Conservation (phyloP, 2,888 invertebrate genomes). For the Sturmia bella region DNA sequence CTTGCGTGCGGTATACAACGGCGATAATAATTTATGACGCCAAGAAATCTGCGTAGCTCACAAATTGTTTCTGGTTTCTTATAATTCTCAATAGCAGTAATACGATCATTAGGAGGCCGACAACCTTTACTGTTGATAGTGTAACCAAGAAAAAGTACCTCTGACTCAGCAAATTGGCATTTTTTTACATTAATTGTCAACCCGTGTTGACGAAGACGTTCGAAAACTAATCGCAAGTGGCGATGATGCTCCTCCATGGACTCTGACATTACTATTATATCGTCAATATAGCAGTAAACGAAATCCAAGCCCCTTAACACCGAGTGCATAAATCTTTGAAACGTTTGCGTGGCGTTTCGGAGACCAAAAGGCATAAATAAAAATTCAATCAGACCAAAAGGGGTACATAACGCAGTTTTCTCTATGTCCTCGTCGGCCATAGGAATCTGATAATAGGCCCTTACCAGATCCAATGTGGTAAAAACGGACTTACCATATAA, state of each 20-base stretch:
- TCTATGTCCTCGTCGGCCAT: conserved; percentile 60
- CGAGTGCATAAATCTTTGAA: conserved; percentile 66
- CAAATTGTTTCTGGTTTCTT: conserved; percentile 46
- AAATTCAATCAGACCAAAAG: conserved; percentile 25
- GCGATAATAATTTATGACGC: conserved; percentile 58
- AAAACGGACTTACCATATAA: conserved; percentile 63
- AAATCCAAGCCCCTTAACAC: conserved; percentile 44
- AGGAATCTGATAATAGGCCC: conserved; percentile 65
- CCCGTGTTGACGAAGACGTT: conserved; percentile 28
- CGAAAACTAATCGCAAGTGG: conserved; percentile 34
- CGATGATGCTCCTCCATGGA: conserved; percentile 30
- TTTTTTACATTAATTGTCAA: conserved; percentile 41
- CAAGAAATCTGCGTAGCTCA: conserved; percentile 65
- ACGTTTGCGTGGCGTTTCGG: conserved; percentile 50
- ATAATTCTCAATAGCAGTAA: conserved; percentile 54
- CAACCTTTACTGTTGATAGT: conserved; percentile 8
- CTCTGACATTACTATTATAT: conserved; percentile 36
- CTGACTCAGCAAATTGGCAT: conserved; percentile 33
- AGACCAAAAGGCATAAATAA: conserved; percentile 31
- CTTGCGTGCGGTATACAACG: conserved; percentile 29
- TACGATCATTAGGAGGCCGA: conserved; percentile 40
- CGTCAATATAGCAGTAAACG: conserved; percentile 49
- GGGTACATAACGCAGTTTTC: conserved; percentile 39
- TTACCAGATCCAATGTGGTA: conserved; percentile 59
- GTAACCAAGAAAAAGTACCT: conserved; percentile 20